Percentiles rank a stretch among this genome's conserved stretches.
These are phyloP conservation scores for Pipistrellus nathusii DNA, from an alignment of 2,797 vertebrate species.

Conservation along the genomic window DNA sequence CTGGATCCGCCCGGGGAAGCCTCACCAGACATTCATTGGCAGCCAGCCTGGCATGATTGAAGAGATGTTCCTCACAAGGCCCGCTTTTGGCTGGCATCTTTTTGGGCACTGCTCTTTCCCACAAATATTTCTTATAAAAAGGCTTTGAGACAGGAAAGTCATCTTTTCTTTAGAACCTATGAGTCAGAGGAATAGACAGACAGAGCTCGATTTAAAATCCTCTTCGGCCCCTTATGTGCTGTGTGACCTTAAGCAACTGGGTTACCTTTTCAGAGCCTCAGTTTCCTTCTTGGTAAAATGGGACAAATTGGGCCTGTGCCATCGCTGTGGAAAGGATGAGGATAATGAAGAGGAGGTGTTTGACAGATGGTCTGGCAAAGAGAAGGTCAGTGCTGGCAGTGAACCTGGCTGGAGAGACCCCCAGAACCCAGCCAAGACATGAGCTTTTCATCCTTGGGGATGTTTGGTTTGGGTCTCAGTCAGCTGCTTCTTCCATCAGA, in stretches of 20 bases:
- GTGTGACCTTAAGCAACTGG: neutral
- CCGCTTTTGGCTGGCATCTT: neutral
- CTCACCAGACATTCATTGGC: neutral
- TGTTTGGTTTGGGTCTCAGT: conserved; percentile 42
- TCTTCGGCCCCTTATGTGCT: neutral
- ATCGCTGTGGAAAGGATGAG: neutral
- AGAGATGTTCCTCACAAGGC: neutral
- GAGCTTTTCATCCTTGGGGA: neutral
- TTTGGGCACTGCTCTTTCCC: neutral
- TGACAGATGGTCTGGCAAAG: neutral
- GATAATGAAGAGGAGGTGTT: neutral
- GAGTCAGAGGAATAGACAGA: neutral
- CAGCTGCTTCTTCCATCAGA: conserved; percentile 36
- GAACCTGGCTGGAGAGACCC: conserved; percentile 1
- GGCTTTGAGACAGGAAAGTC: neutral
- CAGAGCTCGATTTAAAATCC: neutral
- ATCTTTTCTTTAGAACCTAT: neutral
- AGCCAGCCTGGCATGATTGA: neutral
- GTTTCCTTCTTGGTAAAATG: neutral
- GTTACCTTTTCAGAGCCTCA: neutral
- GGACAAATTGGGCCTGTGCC: neutral
- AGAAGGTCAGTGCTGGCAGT: neutral
- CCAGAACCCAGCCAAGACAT: neutral
- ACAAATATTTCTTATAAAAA: neutral
- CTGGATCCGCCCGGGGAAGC: neutral